Evolutionary conservation across 1,140 invertebrate genomes (phyloP).

Genomic region (Hormaphis cornu): DNA sequence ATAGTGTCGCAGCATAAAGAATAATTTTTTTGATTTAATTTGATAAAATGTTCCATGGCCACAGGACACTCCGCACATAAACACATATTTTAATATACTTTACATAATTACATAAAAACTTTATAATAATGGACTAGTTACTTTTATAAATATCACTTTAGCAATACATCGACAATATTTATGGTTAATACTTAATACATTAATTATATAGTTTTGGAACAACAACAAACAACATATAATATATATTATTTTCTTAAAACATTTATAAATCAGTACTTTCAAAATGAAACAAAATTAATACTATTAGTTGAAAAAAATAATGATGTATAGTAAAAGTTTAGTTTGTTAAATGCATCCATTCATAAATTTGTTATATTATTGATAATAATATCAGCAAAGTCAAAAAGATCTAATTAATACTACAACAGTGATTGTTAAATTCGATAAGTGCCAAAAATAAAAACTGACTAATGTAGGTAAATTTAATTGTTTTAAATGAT

Average conservation of each 20-base stretch:
- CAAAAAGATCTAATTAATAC: constrained; percentile 7
- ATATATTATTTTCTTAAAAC: constrained; percentile 17
- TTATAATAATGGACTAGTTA: constrained; percentile 21
- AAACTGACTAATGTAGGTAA: constrained; percentile 1
- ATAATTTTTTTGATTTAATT: too few relatives aligned
- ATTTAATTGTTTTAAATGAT: background rate
- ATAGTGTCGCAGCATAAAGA: too few relatives aligned
- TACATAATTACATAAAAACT: background rate
- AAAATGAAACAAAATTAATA: constrained; percentile 5
- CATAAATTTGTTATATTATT: background rate
- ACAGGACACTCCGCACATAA: background rate
- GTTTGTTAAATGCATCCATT: too few relatives aligned
- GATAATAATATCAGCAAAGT: background rate
- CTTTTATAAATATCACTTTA: constrained; percentile 28
- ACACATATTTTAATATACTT: background rate
- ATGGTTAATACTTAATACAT: constrained; percentile 1
- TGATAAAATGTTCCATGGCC: background rate
- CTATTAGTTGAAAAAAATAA: constrained; percentile 11
- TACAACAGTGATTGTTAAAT: constrained; percentile 29
- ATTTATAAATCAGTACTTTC: constrained; percentile 15
- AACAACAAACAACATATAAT: constrained; percentile 28
- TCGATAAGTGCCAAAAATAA: constrained; percentile 30
- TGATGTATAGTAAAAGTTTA: background rate
- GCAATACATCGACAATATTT: background rate
- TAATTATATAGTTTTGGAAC: constrained; percentile 8